Conservation (phyloP, 2,797 vertebrate genomes). For the Rousettus madagascariensis region DNA sequence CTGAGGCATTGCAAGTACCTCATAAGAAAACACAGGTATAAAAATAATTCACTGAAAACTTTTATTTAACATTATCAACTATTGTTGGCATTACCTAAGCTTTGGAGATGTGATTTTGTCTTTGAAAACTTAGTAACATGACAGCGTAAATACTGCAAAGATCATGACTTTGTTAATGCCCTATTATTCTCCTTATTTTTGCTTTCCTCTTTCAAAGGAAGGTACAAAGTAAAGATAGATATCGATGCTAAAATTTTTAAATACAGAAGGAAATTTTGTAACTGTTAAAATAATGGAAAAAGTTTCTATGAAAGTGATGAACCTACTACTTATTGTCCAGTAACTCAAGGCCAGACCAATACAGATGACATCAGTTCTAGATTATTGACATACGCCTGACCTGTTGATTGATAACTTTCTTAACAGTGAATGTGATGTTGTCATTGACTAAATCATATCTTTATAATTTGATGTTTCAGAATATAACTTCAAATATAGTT, state of each 20-base stretch:
- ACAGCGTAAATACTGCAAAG: background rate
- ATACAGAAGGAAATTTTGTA: slow-evolving; percentile 21
- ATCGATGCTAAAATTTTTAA: slow-evolving; percentile 39
- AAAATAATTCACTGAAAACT: slow-evolving; percentile 45
- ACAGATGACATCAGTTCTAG: background rate
- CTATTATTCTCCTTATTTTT: slow-evolving; percentile 14
- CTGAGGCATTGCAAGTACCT: slow-evolving; percentile 99
- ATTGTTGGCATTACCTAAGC: background rate
- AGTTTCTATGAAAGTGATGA: background rate
- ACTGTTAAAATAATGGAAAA: background rate
- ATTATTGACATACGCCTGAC: background rate
- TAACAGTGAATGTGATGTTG: background rate
- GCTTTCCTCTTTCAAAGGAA: slow-evolving; percentile 48
- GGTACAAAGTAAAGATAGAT: slow-evolving; percentile 5
- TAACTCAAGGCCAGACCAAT: background rate
- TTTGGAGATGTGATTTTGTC: background rate
- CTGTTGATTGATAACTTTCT: slow-evolving; percentile 4
- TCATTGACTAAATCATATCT: background rate
- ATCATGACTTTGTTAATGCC: background rate
- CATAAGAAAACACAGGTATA: slow-evolving; percentile 98
- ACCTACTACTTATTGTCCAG: background rate
- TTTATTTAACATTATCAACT: slow-evolving; percentile 2
- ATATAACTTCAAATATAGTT: background rate
- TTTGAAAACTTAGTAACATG: slow-evolving; percentile 10
- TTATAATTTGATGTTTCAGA: slow-evolving; percentile 9